Evolutionary conservation across 2,113 vertebrate species (phyloP).

Genomic region (Calyptommatus sinebrachiatus): DNA sequence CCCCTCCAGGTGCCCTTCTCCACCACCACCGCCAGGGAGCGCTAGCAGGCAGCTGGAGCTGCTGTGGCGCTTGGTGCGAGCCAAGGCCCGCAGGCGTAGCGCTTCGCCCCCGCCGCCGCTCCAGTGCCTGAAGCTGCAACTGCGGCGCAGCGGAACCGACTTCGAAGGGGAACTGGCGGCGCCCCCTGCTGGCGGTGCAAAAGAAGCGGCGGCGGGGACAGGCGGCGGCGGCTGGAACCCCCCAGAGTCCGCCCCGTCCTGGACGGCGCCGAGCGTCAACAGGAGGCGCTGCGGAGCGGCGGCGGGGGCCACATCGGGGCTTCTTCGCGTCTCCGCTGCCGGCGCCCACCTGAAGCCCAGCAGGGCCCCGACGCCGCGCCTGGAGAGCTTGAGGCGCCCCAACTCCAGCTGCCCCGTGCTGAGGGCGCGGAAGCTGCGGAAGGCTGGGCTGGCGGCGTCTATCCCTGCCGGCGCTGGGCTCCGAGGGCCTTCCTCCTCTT

Average conservation of each 20-base stretch:
- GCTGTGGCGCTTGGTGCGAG: constrained; percentile 69
- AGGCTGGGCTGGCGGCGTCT: constrained; percentile 59
- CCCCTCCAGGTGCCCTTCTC: constrained; percentile 59
- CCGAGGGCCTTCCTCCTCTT: neutral
- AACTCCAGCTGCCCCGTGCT: constrained; percentile 93
- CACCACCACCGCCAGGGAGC: constrained; percentile 49
- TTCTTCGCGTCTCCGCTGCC: too few species aligned
- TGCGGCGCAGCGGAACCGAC: constrained; percentile 70
- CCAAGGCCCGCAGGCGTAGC: constrained; percentile 65
- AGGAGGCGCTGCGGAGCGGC: too few species aligned
- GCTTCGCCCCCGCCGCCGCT: constrained; percentile 74
- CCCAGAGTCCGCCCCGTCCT: too few species aligned
- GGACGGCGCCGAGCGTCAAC: too few species aligned
- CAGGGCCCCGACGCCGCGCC: constrained; percentile 33
- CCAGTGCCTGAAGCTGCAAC: constrained; percentile 90
- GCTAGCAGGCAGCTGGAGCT: constrained; percentile 59
- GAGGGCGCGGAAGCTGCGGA: constrained; percentile 83
- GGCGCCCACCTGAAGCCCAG: constrained; percentile 11
- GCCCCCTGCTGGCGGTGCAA: too few species aligned
- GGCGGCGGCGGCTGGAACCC: neutral
- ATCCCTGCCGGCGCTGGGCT: constrained; percentile 21
- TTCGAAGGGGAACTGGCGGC: neutral
- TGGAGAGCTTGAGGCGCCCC: constrained; percentile 73
- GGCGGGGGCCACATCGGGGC: too few species aligned
- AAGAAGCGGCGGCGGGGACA: neutral